phyloP scores from a whole-genome alignment of 2,113 vertebrate species.

The Colistium nudipinnis region DNA sequence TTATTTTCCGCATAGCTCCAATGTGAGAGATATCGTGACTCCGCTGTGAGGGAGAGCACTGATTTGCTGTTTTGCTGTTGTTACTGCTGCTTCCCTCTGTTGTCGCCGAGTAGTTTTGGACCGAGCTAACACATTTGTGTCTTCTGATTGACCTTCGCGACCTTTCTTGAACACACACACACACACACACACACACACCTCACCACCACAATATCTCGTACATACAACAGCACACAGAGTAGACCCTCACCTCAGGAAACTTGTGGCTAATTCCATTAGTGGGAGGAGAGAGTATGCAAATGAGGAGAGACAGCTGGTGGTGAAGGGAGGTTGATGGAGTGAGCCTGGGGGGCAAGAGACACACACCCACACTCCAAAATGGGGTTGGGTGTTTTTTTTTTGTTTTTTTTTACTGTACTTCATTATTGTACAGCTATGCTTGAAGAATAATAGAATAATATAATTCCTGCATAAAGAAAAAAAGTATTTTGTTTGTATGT shows the following conservation, averaged over 20 bases:
- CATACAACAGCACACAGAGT: constrained; percentile 31
- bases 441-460: not conserved
- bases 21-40: not conserved
- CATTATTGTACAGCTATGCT: constrained; percentile 7
- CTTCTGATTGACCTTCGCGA: constrained; percentile 55
- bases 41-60: not conserved
- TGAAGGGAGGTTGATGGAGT: constrained; percentile 87
- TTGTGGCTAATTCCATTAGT: constrained; percentile 99
- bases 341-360: constrained; percentile 81
- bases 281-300: constrained; percentile 93
- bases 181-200: constrained; percentile 5
- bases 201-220: constrained; percentile 37
- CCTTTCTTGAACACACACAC: constrained; percentile 18
- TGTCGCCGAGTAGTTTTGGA: constrained; percentile 27
- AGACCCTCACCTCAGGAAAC: constrained; percentile 94
- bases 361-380: constrained; percentile 22
- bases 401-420: constrained; percentile 4
- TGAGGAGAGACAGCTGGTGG: constrained; percentile 96
- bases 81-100: not conserved
- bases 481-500: not conserved
- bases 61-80: not conserved
- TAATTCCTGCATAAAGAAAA: not conserved
- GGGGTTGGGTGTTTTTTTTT: no score
- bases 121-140: constrained; percentile 24
- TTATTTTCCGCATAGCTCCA: not conserved